Percentiles rank a stretch among this genome's conserved stretches.
These are phyloP conservation scores for Percopsis omiscomaycus DNA, from an alignment of 2,797 vertebrate genomes.

Conservation along the genomic window DNA sequence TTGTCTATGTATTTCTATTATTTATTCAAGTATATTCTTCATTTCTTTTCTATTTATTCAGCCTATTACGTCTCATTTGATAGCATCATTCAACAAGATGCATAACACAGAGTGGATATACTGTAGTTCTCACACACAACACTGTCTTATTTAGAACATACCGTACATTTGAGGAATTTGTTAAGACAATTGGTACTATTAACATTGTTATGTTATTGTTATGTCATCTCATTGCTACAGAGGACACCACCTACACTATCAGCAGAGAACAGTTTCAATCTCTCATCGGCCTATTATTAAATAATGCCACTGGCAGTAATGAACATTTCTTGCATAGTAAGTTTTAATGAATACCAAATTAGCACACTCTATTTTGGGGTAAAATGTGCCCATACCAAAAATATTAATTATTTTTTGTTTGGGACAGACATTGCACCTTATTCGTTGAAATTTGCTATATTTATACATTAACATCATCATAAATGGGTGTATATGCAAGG, in stretches of 20 bases:
- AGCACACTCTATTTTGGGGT: no score
- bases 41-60: neutral
- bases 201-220: neutral
- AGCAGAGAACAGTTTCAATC: conserved; percentile 3
- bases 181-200: neutral
- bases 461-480: no score
- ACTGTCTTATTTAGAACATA: neutral
- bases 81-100: neutral
- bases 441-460: no score
- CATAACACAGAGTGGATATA: no score
- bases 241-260: conserved; percentile 4
- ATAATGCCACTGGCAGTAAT: neutral
- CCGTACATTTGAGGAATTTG: neutral
- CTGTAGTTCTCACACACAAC: no score
- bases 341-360: neutral
- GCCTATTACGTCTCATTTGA: neutral
- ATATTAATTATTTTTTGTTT: no score
- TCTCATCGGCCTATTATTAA: neutral
- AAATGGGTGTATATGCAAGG: no score
- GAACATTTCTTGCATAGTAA: neutral
- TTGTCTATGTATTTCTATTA: neutral
- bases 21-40: neutral
- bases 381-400: no score
- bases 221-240: neutral
- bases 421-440: no score